Percentiles rank a stretch among this genome's conserved stretches.
phyloP scores from a whole-genome alignment of 92 coral and sea anemone genomes.

The Actinernus sp. region DNA sequence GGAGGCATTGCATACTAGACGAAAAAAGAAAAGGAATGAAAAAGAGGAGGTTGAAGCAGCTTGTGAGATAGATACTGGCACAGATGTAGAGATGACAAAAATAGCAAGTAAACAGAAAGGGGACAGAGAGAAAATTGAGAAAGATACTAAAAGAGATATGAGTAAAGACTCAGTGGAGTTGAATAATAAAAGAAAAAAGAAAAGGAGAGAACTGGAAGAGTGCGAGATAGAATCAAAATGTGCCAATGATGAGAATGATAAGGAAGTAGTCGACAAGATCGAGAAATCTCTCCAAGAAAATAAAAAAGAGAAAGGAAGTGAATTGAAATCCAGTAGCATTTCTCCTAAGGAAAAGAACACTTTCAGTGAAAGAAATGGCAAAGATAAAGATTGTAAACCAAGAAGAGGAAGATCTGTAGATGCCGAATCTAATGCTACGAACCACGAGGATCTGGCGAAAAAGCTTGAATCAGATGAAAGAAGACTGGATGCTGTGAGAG shows the following conservation, averaged over 20 bases:
- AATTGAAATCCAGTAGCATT: too few species aligned
- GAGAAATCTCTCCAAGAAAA: not conserved
- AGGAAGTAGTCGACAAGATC: not conserved
- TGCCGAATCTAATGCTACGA: not conserved
- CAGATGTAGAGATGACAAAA: not conserved
- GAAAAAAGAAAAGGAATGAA: too few species aligned
- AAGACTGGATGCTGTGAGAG: conserved; percentile 82
- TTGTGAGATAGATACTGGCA: too few species aligned
- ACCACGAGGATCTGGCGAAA: conserved; percentile 42
- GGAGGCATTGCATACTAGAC: too few species aligned
- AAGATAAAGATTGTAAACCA: not conserved
- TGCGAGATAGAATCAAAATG: not conserved
- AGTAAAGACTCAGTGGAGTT: not conserved
- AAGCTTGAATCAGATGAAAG: conserved; percentile 69
- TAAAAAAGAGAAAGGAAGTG: not conserved
- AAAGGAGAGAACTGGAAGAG: not conserved
- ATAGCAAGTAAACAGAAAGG: not conserved
- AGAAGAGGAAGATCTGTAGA: not conserved
- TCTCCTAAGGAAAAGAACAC: too few species aligned
- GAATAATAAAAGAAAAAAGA: not conserved
- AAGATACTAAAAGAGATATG: not conserved
- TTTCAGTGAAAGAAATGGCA: not conserved
- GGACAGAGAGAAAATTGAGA: conserved; percentile 1
- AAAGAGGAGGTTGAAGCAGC: too few species aligned
- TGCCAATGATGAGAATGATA: not conserved